A percentile compares a stretch with the other conserved stretches of the same genome.
Conservation (phyloP, 2,797 vertebrate genomes). For the Orientallactaga sibirica region DNA sequence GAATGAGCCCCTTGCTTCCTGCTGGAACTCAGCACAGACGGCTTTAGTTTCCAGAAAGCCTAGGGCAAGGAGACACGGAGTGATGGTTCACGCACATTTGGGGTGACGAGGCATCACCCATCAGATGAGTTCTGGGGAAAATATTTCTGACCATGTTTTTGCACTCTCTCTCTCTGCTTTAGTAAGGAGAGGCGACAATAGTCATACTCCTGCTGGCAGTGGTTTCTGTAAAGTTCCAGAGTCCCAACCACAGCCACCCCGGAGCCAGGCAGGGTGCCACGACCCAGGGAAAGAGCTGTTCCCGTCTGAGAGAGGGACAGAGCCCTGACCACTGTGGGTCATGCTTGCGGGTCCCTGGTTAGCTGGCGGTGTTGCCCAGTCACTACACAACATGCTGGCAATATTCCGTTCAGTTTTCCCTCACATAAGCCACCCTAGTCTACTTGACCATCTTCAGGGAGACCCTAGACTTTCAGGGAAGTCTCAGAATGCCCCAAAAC, state of each 20-base stretch:
- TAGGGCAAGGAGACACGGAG: not conserved
- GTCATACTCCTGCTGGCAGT: fast-evolving
- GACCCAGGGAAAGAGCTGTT: not conserved
- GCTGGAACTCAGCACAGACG: not conserved
- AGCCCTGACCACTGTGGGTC: fast-evolving
- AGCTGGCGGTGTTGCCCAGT: fast-evolving
- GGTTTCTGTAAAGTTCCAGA: not conserved
- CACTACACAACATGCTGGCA: fast-evolving
- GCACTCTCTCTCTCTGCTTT: not conserved
- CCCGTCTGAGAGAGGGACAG: not conserved
- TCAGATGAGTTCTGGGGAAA: not conserved
- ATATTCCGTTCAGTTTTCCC: not conserved
- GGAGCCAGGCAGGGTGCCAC: fast-evolving
- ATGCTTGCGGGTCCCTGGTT: fast-evolving
- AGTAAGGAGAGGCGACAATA: not conserved
- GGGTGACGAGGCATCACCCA: not conserved
- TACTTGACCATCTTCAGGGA: too few species aligned
- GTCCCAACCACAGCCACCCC: too few species aligned
- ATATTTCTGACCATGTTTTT: not conserved
- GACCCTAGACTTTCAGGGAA: not conserved
- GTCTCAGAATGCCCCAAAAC: not conserved
- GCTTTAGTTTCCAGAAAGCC: not conserved
- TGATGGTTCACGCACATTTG: not conserved
- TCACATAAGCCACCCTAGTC: not conserved
- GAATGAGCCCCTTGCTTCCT: not conserved